Conservation (phyloP, 2,797 vertebrate genomes). For the Diglossa cyanea region DNA sequence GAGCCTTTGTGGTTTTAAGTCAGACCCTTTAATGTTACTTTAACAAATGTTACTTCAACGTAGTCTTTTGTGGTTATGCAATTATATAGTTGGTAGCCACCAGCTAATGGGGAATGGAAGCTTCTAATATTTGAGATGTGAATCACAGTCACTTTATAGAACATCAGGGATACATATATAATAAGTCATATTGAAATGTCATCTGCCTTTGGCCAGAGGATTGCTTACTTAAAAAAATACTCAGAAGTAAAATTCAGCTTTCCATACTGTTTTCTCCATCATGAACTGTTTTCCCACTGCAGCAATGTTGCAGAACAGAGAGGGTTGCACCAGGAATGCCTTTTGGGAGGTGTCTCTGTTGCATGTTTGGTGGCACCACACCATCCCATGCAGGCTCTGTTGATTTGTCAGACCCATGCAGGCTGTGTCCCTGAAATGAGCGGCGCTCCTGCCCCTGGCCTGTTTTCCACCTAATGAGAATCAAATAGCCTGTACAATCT, state of each 20-base stretch:
- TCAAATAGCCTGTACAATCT: neutral
- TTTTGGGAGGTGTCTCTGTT: neutral
- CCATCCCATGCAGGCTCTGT: neutral
- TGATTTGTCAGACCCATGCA: neutral
- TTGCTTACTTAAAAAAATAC: conserved; percentile 42
- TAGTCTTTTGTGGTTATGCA: conserved; percentile 79
- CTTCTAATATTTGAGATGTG: conserved; percentile 77
- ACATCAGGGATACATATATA: conserved; percentile 60
- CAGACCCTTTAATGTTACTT: conserved; percentile 74
- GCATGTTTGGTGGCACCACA: neutral
- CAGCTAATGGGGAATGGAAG: conserved; percentile 73
- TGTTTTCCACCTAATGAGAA: neutral
- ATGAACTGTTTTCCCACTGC: neutral
- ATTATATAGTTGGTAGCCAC: conserved; percentile 79
- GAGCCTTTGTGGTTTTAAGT: conserved; percentile 70
- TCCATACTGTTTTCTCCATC: neutral
- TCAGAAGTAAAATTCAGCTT: conserved; percentile 33
- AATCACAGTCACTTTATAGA: conserved; percentile 75
- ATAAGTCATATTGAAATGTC: conserved; percentile 63
- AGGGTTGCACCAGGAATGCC: neutral
- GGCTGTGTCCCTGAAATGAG: neutral
- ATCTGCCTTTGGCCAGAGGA: conserved; percentile 50
- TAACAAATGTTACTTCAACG: conserved; percentile 79
- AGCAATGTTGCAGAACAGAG: neutral
- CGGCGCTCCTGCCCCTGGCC: neutral